A percentile compares a stretch with the other conserved stretches of the same genome.
phyloP scores from a whole-genome alignment of 1,140 invertebrate genomes.

The Brachionus plicatilis region DNA sequence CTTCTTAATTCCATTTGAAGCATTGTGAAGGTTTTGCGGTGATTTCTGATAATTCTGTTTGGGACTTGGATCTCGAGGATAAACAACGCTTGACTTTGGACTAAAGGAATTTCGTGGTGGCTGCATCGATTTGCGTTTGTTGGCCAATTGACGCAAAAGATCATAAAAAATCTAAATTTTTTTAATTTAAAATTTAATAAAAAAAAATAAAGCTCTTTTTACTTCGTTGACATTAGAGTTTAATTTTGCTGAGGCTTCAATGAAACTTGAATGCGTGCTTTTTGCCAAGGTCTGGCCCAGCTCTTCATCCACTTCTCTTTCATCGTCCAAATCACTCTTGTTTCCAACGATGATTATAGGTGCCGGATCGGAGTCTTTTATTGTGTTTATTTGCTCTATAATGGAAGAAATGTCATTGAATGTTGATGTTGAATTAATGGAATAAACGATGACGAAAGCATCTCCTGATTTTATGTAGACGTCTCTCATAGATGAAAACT shows the following conservation, averaged over 20 bases:
- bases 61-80: not conserved
- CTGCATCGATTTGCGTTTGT: not conserved
- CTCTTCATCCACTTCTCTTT: constrained; percentile 91
- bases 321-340: constrained; percentile 99
- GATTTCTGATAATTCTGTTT: not conserved
- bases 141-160: not conserved
- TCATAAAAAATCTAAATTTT: constrained; percentile 18
- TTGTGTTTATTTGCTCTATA: constrained; percentile 94
- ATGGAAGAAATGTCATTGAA: constrained; percentile 99
- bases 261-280: constrained; percentile 92
- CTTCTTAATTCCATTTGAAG: not conserved
- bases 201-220: not conserved
- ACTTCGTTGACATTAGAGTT: constrained; percentile 99
- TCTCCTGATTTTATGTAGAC: constrained; percentile 99
- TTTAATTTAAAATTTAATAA: too few species aligned
- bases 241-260: constrained; percentile 98
- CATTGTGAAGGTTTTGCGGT: not conserved
- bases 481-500: constrained; percentile 99
- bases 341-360: constrained; percentile 98
- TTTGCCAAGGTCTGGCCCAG: constrained; percentile 93
- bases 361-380: constrained; percentile 92
- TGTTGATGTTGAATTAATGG: constrained; percentile 97
- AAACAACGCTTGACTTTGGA: not conserved
- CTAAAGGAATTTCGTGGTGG: not conserved
- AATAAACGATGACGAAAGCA: constrained; percentile 97